Evolutionary conservation across 2,888 invertebrate genomes (phyloP).

Genomic region (Cyrtodaria siliqua): DNA sequence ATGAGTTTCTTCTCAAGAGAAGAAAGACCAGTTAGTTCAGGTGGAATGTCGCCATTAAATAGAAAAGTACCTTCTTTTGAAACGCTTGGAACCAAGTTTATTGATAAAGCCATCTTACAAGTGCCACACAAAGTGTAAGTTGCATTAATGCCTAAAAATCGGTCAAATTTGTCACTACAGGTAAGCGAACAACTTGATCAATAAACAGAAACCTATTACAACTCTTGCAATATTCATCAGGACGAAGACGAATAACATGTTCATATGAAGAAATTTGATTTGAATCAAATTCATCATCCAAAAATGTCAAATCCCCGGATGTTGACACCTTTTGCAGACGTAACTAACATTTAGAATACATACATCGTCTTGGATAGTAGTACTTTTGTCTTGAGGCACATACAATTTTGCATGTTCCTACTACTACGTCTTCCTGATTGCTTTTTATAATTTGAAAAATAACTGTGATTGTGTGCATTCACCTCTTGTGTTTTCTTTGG

Average conservation of each 20-base stretch:
- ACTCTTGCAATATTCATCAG: background rate
- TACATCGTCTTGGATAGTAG: too few relatives aligned
- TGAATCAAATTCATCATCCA: background rate
- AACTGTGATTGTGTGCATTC: too few relatives aligned
- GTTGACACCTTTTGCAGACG: background rate
- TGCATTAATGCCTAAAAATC: background rate
- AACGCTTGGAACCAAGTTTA: slow-evolving; percentile 1
- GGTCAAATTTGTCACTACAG: background rate
- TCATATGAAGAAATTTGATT: background rate
- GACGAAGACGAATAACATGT: background rate
- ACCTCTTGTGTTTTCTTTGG: too few relatives aligned
- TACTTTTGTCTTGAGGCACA: too few relatives aligned
- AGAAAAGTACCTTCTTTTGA: slow-evolving; percentile 12
- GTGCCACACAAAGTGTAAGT: background rate
- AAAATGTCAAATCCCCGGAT: background rate
- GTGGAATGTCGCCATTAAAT: slow-evolving; percentile 10
- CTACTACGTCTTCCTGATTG: too few relatives aligned
- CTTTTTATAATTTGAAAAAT: too few relatives aligned
- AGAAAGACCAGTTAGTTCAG: slow-evolving; percentile 8
- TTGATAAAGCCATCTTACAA: background rate
- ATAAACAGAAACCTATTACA: background rate
- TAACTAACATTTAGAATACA: background rate
- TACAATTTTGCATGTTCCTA: too few relatives aligned
- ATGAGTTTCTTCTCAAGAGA: slow-evolving; percentile 5
- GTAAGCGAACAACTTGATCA: background rate